Evolutionary conservation across 2,113 vertebrate species (phyloP), one percentile per base, ranked within the genome.

Genomic region (Amazona vittata): DNA sequence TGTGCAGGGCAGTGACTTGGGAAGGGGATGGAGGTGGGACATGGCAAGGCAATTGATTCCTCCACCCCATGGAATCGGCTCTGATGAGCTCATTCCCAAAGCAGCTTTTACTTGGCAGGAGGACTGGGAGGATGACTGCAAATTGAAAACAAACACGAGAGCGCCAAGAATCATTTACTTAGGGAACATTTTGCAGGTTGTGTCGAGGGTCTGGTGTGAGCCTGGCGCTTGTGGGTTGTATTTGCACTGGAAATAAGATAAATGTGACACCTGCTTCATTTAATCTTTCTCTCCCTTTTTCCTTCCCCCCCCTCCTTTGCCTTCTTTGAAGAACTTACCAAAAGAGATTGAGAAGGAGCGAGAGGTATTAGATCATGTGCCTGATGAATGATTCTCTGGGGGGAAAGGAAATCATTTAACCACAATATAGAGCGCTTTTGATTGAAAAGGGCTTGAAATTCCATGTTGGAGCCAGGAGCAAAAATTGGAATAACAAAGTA

Each of bases 141-240:
- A 96, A 98, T 96, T 94, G 95, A 97, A 98, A 98, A 90, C 97
- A 97, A 98, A 97, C 97, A 97, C 93, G 93, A 47, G 91, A 93
- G 96, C 97, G 97, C 97, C 97, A 97, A 97, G 95, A 97, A 80
- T 64, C 95, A 84, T 97, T 97, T 96, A 91, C 97, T 93, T 97
- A 91, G 87, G 95, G 91, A 97, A 92, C 82, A 59, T 94, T 98
- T 95, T 93, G 83, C 96, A 93, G 96, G 97, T 97, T 97, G 92
- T 96, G 75, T 93, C 91, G 57, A 76, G 94, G 93, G 90, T 50
- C 95, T 92, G 89, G 22, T 77, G 97, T 89, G 76, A 91, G 93
- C 95, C 10, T 50, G 96, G 88, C 96, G 90, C 92, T 93, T 83
- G 94, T 96, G 74, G 71, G 83, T 97, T 95, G 83, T 95, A 43